Evolutionary conservation across 1,140 invertebrate genomes (phyloP).

Genomic region (Monomorium pharaonis): DNA sequence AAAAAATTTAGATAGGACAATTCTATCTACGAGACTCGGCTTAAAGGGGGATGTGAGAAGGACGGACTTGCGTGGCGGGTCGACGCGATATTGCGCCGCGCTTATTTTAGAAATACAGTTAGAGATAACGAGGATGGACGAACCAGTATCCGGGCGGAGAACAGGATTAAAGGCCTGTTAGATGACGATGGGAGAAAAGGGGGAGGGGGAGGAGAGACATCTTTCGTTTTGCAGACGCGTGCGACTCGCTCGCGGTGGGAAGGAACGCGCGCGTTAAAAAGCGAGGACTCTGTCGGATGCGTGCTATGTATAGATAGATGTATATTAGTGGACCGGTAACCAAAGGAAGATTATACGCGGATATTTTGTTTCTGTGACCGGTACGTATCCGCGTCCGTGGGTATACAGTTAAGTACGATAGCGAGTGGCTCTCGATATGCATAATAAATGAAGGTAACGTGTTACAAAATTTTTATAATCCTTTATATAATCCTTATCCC

Average conservation of each 20-base stretch:
- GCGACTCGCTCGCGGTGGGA: conserved; percentile 14
- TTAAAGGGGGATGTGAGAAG: conserved; percentile 13
- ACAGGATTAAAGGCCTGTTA: conserved; percentile 50
- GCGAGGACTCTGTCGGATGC: conserved; percentile 7
- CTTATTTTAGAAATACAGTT: conserved; percentile 72
- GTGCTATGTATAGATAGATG: not conserved
- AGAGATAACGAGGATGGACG: conserved; percentile 70
- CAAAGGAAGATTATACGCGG: conserved; percentile 12
- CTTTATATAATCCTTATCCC: not conserved
- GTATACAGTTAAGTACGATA: conserved; percentile 28
- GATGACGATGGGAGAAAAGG: not conserved
- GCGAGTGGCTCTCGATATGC: not conserved
- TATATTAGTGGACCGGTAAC: conserved; percentile 13
- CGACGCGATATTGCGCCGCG: conserved; percentile 56
- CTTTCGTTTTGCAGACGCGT: conserved; percentile 44
- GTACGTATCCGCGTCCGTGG: not conserved
- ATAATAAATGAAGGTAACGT: not conserved
- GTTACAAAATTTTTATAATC: not conserved
- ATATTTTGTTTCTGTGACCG: not conserved
- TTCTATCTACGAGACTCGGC: no score
- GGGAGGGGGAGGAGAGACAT: not conserved
- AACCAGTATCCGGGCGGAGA: conserved; percentile 52
- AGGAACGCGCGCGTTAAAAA: conserved; percentile 2
- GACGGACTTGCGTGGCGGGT: conserved; percentile 52
- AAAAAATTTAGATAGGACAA: no score